A percentile compares a stretch with the other conserved stretches of the same genome.
Conservation (phyloP, 2,797 vertebrate genomes). For the Acanthurus tractus region DNA sequence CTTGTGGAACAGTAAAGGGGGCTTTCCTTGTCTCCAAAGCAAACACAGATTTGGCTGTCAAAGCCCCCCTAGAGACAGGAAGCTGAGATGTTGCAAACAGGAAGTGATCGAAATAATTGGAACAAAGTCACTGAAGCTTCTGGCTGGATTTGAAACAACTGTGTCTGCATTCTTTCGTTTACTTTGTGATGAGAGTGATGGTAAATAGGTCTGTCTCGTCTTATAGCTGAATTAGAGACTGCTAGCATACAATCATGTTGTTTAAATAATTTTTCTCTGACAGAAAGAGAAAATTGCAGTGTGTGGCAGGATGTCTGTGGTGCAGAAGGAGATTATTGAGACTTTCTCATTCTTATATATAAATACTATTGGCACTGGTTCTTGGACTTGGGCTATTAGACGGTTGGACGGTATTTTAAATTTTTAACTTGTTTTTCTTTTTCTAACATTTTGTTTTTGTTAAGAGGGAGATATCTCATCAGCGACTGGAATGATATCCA, state of each 20-base stretch:
- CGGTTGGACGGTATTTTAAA: too few species aligned
- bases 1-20: neutral
- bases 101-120: constrained; percentile 38
- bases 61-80: constrained; percentile 9
- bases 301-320: neutral
- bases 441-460: too few species aligned
- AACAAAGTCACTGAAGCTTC: neutral
- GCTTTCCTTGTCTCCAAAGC: constrained; percentile 38
- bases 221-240: neutral
- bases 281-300: neutral
- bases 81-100: constrained; percentile 36
- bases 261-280: neutral
- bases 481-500: too few species aligned
- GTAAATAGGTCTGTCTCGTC: neutral
- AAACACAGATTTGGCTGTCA: constrained; percentile 41
- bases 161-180: neutral
- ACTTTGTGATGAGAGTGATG: neutral
- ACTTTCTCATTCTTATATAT: neutral
- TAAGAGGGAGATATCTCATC: too few species aligned
- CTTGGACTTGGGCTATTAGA: too few species aligned
- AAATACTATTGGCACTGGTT: neutral
- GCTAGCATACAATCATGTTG: neutral
- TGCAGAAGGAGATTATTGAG: neutral
- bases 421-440: too few species aligned
- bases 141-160: neutral